Conservation (phyloP, 2,797 vertebrate species). For the Tiaroga cobitis region DNA sequence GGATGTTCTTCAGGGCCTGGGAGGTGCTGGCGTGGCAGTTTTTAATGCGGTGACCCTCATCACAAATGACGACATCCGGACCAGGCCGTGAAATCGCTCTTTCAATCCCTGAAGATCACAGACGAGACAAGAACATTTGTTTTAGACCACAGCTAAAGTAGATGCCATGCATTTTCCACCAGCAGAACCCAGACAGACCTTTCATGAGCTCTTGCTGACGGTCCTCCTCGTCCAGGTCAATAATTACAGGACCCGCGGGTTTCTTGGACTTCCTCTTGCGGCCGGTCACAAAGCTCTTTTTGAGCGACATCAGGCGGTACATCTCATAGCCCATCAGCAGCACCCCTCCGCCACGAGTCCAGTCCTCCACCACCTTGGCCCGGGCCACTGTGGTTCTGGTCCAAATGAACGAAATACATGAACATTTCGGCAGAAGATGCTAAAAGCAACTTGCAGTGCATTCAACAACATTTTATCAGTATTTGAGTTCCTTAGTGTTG, state of each 20-base stretch:
- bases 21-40: slow-evolving; percentile 99
- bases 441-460: background rate
- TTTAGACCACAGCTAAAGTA: background rate
- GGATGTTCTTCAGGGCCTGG: slow-evolving; percentile 97
- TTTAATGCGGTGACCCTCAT: slow-evolving; percentile 99
- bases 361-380: slow-evolving; percentile 95
- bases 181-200: slow-evolving; percentile 72
- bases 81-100: slow-evolving; percentile 93
- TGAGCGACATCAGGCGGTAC: slow-evolving; percentile 97
- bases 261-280: slow-evolving; percentile 98
- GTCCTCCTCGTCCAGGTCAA: slow-evolving; percentile 98
- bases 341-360: slow-evolving; percentile 93
- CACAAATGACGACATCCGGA: slow-evolving; percentile 97
- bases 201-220: slow-evolving; percentile 96
- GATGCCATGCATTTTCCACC: background rate
- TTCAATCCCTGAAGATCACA: slow-evolving; percentile 85
- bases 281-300: slow-evolving; percentile 94
- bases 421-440: background rate
- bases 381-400: slow-evolving; percentile 90
- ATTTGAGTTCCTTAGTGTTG: background rate
- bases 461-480: background rate
- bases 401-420: background rate
- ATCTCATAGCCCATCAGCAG: slow-evolving; percentile 99
- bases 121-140: background rate
- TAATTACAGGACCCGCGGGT: slow-evolving; percentile 92